Percentiles rank a stretch among this genome's conserved stretches.
These are phyloP conservation scores for Desoria tigrina DNA, from an alignment of 2,888 invertebrate genomes.

Conservation along the genomic window DNA sequence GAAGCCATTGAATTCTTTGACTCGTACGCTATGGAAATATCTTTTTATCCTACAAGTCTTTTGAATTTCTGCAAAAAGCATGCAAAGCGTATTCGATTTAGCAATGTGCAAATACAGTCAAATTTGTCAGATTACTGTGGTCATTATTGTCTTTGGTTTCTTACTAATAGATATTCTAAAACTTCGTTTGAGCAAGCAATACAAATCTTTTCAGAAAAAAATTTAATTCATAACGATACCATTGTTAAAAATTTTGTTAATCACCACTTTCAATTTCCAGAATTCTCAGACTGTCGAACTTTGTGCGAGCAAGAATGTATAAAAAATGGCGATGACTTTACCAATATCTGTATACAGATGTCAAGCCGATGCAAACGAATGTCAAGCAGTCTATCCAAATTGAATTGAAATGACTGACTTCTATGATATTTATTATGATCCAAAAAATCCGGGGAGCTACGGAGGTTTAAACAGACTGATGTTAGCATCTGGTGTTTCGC, in stretches of 20 bases:
- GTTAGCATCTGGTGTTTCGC: not conserved
- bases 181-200: not conserved
- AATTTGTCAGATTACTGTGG: constrained; percentile 15
- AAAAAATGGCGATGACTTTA: not conserved
- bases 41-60: constrained; percentile 13
- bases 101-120: constrained; percentile 2
- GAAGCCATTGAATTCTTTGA: constrained; percentile 31
- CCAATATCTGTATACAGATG: constrained; percentile 9
- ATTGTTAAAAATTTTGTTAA: constrained; percentile 9
- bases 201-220: not conserved
- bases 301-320: not conserved
- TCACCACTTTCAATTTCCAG: not conserved
- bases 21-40: constrained; percentile 14
- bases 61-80: not conserved
- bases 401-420: not conserved
- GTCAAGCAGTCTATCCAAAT: not conserved
- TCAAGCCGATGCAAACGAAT: not conserved
- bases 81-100: not conserved
- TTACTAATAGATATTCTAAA: not conserved
- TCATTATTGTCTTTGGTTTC: constrained; percentile 16
- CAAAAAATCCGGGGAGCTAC: constrained; percentile 17
- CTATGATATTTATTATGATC: constrained; percentile 11
- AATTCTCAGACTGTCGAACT: constrained; percentile 2
- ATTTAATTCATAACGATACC: not conserved
- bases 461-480: constrained; percentile 14